Conservation (phyloP, 1,140 invertebrate genomes). For the Macrobrachium rosenbergii region DNA sequence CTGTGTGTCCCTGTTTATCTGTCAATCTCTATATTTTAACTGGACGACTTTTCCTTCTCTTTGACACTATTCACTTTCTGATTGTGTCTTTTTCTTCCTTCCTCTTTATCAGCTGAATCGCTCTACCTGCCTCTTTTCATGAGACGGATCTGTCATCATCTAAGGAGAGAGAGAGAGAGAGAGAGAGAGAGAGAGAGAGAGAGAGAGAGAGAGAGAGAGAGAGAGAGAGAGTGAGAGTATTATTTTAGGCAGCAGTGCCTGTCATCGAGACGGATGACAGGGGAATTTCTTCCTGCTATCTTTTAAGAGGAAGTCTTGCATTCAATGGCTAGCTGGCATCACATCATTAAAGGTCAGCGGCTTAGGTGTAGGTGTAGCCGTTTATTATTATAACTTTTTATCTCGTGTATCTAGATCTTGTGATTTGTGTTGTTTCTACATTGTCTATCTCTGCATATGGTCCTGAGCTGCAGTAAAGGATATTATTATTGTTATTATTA, state of each 20-base stretch:
- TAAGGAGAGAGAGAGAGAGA: constrained; percentile 29
- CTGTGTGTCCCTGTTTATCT: not conserved
- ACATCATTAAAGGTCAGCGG: too few species aligned
- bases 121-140: not conserved
- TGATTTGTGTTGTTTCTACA: too few species aligned
- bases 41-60: not conserved
- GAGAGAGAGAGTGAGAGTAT: constrained; percentile 27
- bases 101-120: not conserved
- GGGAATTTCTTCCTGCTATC: not conserved
- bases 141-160: not conserved
- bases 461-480: too few species aligned
- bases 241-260: not conserved
- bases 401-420: too few species aligned
- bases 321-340: too few species aligned
- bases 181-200: constrained; percentile 44
- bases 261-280: not conserved
- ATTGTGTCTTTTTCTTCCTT: not conserved
- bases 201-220: constrained; percentile 23
- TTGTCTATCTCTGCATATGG: too few species aligned
- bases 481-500: too few species aligned
- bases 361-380: too few species aligned
- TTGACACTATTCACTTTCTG: not conserved
- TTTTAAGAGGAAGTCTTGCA: too few species aligned
- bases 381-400: too few species aligned
- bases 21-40: not conserved